Percentiles rank a stretch among this genome's conserved stretches.
These are phyloP conservation scores for Nymphalis io DNA, from an alignment of 1,140 invertebrate genomes.

Conservation along the genomic window DNA sequence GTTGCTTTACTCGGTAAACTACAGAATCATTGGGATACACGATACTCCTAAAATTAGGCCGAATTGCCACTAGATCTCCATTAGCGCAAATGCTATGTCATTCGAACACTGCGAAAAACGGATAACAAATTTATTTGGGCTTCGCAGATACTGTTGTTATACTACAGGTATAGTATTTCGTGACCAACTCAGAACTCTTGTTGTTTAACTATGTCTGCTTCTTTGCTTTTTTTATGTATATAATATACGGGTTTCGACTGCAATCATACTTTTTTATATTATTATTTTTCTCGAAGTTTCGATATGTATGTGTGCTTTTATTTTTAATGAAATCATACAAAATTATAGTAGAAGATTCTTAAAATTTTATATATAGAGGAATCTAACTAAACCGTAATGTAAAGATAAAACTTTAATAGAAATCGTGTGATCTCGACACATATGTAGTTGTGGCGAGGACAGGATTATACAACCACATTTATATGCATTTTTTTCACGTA, in stretches of 20 bases:
- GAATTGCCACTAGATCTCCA: slow-evolving; percentile 18
- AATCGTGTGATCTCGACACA: not conserved
- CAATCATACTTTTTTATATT: too few relatives aligned
- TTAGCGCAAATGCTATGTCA: slow-evolving; percentile 16
- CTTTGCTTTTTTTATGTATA: too few relatives aligned
- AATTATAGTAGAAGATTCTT: too few relatives aligned
- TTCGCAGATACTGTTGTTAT: not conserved
- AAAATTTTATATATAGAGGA: too few relatives aligned
- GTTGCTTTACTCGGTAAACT: slow-evolving; percentile 30
- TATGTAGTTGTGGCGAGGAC: not conserved
- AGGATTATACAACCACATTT: not conserved
- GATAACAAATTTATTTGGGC: slow-evolving; percentile 11
- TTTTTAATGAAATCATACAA: too few relatives aligned
- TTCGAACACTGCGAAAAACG: slow-evolving; percentile 9
- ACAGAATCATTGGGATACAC: slow-evolving; percentile 27
- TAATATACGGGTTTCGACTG: too few relatives aligned
- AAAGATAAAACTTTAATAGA: slow-evolving; percentile 6
- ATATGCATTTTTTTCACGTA: not conserved
- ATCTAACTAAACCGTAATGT: slow-evolving; percentile 3
- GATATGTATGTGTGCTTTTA: too few relatives aligned
- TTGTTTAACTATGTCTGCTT: too few relatives aligned
- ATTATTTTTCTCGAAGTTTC: too few relatives aligned
- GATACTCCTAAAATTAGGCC: slow-evolving; percentile 7
- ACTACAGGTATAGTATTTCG: too few relatives aligned
- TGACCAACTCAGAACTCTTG: too few relatives aligned